phyloP scores from a whole-genome alignment of 2,113 vertebrate species.

The Phalacrocorax carbo region DNA sequence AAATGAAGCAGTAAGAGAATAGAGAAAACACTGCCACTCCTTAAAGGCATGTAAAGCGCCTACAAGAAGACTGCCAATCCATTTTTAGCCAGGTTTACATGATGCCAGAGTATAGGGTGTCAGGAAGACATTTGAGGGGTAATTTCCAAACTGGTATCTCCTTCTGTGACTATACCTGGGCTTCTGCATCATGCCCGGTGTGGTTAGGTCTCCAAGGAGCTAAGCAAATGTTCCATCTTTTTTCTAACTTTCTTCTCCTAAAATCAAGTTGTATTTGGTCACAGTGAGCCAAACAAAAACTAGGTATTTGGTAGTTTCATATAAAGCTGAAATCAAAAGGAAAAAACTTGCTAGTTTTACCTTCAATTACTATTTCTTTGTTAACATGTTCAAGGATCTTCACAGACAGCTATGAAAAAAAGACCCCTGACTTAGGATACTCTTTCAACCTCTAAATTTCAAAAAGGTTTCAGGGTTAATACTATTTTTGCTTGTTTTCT shows the following conservation, averaged over 20 bases:
- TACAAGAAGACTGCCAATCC: not conserved
- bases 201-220: not conserved
- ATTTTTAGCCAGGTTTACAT: not conserved
- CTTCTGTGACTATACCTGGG: not conserved
- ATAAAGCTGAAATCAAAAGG: not conserved
- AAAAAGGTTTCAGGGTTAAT: slow-evolving; percentile 37
- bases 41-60: not conserved
- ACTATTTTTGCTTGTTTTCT: slow-evolving; percentile 58
- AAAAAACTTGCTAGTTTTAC: not conserved
- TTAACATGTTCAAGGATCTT: not conserved
- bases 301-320: not conserved
- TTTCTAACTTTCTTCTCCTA: not conserved
- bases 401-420: not conserved
- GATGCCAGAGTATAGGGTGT: not conserved
- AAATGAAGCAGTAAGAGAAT: not conserved
- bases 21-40: not conserved
- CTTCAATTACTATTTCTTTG: not conserved
- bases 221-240: not conserved
- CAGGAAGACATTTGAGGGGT: not conserved
- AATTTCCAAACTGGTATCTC: not conserved
- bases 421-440: not conserved
- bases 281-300: not conserved
- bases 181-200: not conserved
- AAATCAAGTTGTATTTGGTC: not conserved
- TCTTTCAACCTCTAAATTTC: not conserved